These are phyloP conservation scores for Gephyroberyx darwinii DNA, from an alignment of 2,797 vertebrate species.

Conservation along the genomic window DNA sequence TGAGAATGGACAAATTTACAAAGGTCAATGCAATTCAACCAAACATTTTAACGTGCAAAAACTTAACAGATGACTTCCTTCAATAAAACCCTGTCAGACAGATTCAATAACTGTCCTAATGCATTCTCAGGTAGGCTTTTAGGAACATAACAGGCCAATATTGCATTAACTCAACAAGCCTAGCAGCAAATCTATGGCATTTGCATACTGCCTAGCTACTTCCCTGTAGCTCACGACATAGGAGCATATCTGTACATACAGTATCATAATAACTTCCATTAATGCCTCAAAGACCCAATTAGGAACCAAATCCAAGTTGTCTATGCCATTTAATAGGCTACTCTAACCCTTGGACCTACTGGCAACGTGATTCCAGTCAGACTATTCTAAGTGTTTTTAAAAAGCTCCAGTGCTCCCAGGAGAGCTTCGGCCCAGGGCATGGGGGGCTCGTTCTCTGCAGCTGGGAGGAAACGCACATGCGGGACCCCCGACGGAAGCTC, in stretches of 20 bases:
- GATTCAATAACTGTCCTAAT: not conserved
- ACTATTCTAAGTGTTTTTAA: constrained; percentile 72
- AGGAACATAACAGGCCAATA: constrained; percentile 8
- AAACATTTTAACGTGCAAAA: not conserved
- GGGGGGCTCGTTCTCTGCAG: constrained; percentile 72
- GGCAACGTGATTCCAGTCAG: constrained; percentile 61
- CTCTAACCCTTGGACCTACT: constrained; percentile 56
- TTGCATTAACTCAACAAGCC: constrained; percentile 36
- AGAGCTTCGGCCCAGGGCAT: constrained; percentile 68
- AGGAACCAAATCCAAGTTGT: constrained; percentile 52
- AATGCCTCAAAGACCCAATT: constrained; percentile 66
- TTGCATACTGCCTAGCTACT: constrained; percentile 47
- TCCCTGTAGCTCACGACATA: constrained; percentile 30
- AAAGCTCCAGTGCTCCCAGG: constrained; percentile 71
- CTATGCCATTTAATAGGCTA: constrained; percentile 48
- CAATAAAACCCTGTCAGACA: not conserved
- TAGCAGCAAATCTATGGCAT: constrained; percentile 33
- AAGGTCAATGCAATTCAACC: constrained; percentile 19
- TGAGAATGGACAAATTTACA: not conserved
- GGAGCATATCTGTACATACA: constrained; percentile 39
- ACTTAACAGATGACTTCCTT: not conserved
- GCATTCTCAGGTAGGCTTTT: not conserved
- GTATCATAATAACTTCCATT: constrained; percentile 45
- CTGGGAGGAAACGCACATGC: constrained; percentile 78
- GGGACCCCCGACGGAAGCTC: constrained; percentile 74